Evolutionary conservation across 2,797 vertebrate species (phyloP).

Genomic region (Lophotriccus pileatus): DNA sequence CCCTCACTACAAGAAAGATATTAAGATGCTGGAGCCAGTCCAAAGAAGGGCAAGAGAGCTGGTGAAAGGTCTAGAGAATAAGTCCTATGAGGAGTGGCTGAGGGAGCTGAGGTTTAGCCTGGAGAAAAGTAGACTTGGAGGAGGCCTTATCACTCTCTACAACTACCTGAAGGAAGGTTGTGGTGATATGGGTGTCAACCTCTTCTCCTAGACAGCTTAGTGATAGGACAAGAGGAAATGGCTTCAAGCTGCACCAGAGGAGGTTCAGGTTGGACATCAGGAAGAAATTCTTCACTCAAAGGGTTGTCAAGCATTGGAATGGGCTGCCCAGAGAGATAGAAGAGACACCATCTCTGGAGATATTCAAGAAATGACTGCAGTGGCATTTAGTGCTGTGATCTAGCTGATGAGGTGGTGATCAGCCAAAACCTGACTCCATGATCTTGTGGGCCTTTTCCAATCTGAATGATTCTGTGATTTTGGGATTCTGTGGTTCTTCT

Average conservation of each 20-base stretch:
- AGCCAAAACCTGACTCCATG: background rate
- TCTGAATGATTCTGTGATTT: background rate
- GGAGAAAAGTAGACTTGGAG: background rate
- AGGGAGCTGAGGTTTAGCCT: background rate
- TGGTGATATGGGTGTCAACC: accelerated
- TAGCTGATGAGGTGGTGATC: background rate
- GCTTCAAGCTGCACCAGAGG: background rate
- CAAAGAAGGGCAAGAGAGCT: background rate
- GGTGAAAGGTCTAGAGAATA: background rate
- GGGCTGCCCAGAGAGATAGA: background rate
- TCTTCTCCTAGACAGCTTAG: too few relatives aligned
- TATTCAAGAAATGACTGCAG: background rate
- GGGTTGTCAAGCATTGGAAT: background rate
- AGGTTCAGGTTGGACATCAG: background rate
- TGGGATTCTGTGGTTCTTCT: background rate
- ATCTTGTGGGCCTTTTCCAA: background rate
- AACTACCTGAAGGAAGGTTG: background rate
- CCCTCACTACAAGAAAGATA: background rate
- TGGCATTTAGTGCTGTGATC: background rate
- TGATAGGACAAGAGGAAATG: background rate
- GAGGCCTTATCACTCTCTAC: background rate
- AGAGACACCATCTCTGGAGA: background rate
- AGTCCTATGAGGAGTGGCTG: background rate
- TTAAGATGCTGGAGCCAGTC: accelerated
- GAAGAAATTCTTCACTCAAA: background rate